Evolutionary conservation across 2,113 vertebrate species (phyloP).

Genomic region (Solenodon paradoxus): DNA sequence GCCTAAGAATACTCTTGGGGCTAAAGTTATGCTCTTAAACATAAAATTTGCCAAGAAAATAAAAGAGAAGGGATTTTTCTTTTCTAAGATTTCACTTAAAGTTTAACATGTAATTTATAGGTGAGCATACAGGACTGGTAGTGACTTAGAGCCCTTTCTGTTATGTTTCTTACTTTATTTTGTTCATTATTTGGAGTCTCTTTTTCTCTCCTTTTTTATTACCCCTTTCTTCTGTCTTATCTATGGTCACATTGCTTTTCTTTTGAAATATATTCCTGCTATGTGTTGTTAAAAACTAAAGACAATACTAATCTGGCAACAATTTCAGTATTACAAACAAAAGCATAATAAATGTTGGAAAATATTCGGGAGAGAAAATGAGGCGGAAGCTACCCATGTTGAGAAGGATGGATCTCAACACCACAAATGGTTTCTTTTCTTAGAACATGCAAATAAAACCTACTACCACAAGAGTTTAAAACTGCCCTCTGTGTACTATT

Average conservation of each 20-base stretch:
- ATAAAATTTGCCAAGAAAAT: background rate
- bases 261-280: background rate
- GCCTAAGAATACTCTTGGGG: background rate
- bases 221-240: background rate
- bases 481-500: background rate
- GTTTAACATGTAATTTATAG: background rate
- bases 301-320: background rate
- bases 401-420: conserved; percentile 10
- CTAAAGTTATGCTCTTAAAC: background rate
- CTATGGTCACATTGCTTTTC: background rate
- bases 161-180: background rate
- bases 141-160: background rate
- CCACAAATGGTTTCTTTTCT: background rate
- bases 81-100: background rate
- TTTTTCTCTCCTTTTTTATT: background rate
- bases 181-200: background rate
- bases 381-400: background rate
- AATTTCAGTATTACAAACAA: conserved; percentile 1
- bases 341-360: background rate
- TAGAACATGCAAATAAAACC: conserved; percentile 47
- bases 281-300: background rate
- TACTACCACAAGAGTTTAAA: conserved; percentile 12
- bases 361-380: background rate
- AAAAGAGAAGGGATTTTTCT: background rate
- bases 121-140: background rate